phyloP scores from a whole-genome alignment of 1,140 invertebrate species.

The Choristoneura fumiferana region DNA sequence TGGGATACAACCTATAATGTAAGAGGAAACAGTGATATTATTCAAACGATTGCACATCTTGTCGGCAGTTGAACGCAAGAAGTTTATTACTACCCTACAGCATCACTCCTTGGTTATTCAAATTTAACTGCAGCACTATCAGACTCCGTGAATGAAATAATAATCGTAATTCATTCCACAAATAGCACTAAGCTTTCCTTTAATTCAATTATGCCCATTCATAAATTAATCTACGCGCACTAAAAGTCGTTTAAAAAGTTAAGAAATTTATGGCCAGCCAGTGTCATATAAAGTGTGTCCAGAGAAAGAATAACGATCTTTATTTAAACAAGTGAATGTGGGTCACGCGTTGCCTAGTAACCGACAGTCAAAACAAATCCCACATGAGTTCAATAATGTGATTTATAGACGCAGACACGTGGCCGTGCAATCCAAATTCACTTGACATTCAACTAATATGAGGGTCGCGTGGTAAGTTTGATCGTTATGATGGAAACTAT shows the following conservation, averaged over 20 bases:
- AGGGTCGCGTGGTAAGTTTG: slow-evolving; percentile 13
- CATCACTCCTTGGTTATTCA: no score
- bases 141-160: no score
- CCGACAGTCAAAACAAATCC: slow-evolving; percentile 47
- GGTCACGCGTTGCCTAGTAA: slow-evolving; percentile 43
- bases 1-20: no score
- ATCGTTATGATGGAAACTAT: neutral
- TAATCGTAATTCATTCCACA: slow-evolving; percentile 5
- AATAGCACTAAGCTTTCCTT: neutral
- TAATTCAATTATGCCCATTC: slow-evolving; percentile 22
- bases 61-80: neutral
- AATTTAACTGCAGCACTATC: no score
- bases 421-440: slow-evolving; percentile 27
- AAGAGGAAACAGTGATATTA: no score
- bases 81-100: no score
- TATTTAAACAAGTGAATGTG: slow-evolving; percentile 41
- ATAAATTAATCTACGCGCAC: slow-evolving; percentile 49
- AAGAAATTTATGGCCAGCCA: slow-evolving; percentile 31
- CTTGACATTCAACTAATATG: slow-evolving; percentile 21
- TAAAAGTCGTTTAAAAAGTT: slow-evolving; percentile 45
- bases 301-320: slow-evolving; percentile 29
- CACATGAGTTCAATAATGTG: slow-evolving; percentile 29
- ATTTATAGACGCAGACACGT: slow-evolving; percentile 34
- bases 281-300: slow-evolving; percentile 38
- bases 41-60: no score